Percentiles rank a stretch among this genome's conserved stretches.
Conservation (phyloP, 2,113 vertebrate species). For the Chelonoidis abingdonii region DNA sequence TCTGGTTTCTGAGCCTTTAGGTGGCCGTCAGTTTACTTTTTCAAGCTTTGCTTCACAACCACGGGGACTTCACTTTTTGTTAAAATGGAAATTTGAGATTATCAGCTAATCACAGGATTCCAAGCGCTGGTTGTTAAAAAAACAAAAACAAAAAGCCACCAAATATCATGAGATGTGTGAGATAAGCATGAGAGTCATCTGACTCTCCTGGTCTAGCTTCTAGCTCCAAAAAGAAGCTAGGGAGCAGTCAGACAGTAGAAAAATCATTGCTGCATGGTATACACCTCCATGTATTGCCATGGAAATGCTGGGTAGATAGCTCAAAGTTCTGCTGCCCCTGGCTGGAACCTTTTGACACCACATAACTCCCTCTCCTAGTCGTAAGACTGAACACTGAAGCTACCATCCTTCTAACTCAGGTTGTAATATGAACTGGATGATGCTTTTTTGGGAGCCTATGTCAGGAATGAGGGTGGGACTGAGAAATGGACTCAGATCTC, state of each 20-base stretch:
- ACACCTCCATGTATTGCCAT: background rate
- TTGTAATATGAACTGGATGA: fast-evolving
- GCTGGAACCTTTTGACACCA: background rate
- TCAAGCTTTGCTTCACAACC: background rate
- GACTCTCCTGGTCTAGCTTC: background rate
- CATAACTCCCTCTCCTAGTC: background rate
- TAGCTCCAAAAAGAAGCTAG: fast-evolving
- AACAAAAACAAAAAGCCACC: too few species aligned
- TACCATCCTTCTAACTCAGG: background rate
- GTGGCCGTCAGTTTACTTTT: background rate
- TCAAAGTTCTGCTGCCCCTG: background rate
- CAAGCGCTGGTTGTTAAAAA: background rate
- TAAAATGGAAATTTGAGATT: background rate
- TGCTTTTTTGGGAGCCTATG: background rate
- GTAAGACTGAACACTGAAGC: background rate
- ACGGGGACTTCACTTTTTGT: background rate
- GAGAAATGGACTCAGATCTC: background rate
- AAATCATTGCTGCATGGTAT: fast-evolving
- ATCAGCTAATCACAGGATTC: background rate
- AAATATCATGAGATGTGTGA: background rate
- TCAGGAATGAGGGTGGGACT: background rate
- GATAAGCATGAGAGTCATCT: background rate
- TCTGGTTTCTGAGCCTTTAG: background rate
- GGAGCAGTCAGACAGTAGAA: background rate
- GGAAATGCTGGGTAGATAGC: background rate